Base-by-base conservation (phyloP, 2,797 vertebrate genomes). In the Garrulus glandarius region DNA sequence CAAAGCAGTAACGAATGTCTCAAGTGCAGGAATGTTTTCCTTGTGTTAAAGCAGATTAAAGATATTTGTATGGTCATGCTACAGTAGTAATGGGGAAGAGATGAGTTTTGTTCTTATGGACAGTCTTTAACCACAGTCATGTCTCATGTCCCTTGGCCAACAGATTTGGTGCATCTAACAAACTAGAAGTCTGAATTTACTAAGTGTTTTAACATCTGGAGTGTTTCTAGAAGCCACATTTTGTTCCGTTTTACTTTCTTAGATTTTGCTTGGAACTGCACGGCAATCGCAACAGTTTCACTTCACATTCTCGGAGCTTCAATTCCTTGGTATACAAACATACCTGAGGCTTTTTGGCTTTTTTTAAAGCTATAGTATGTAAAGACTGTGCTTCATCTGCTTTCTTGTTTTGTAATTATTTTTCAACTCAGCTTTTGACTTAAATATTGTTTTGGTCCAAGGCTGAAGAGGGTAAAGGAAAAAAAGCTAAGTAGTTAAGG, bases 391-490 rank as follows among this genome's bases (percentile, higher is more conserved):
- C 13, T 50, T 68, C 16, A 13, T 49, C 32, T 89, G 20, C 11
- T 71, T 85, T 70, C 41, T 61, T 88, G 10, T 68, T 65, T 75
- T 75, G 19, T 57, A 46, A 46, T 55, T 65, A 32, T 89, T 89
- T 87, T 41, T 37, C 11, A 70, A 17, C 26, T 83, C 26, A 63
- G 5, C 4, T 76, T 69, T 56, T 76, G 22, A 56, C 29, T 79
- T 55, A 41, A 85, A 36, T 75, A 10, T 27, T 82, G 14, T 49
- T 84, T 65, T 30, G 86, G 12, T 61, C 16, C 19, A 65, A 83
- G 32, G 34, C 19, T 88, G n/a, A 85, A 81, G 79, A 57, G 17
- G 5, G 22, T 39, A 44, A 49, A 60, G 82, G 19, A 6, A 36
- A 39, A 50, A 69, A 57, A 56, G 1, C 21, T 14, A n/a, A 56